These are phyloP conservation scores for Acyrthosiphon pisum DNA, from an alignment of 1,140 invertebrate species.

Conservation along the genomic window DNA sequence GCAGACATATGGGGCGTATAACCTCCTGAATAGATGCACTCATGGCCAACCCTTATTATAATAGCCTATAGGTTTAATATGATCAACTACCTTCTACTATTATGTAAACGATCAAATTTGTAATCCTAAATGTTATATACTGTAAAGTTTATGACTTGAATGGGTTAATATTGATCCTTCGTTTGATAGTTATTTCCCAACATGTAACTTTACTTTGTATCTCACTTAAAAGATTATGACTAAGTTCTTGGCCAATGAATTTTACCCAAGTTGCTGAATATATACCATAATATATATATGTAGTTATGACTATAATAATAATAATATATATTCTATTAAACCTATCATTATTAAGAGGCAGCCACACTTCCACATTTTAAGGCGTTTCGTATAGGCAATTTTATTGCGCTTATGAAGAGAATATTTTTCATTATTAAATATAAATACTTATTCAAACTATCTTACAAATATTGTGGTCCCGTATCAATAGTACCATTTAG, in stretches of 20 bases:
- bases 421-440: too few species aligned
- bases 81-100: background rate
- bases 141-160: conserved; percentile 15
- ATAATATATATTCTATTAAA: background rate
- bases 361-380: background rate
- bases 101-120: background rate
- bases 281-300: background rate
- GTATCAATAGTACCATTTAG: too few species aligned
- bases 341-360: background rate
- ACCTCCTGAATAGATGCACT: background rate
- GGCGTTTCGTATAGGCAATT: background rate
- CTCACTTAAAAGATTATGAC: conserved; percentile 27
- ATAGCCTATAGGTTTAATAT: background rate
- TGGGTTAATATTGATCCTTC: background rate
- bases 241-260: conserved; percentile 15
- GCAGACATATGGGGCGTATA: background rate
- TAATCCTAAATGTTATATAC: conserved; percentile 32
- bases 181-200: background rate
- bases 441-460: background rate
- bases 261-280: background rate
- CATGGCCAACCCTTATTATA: background rate
- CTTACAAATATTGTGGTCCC: too few species aligned
- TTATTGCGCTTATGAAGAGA: too few species aligned
- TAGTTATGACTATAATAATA: conserved; percentile 10
- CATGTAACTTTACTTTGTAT: background rate